Evolutionary conservation across 2,888 invertebrate genomes (phyloP), one percentile per base, ranked within the genome.

Genomic region (Diplazon laetatorius): DNA sequence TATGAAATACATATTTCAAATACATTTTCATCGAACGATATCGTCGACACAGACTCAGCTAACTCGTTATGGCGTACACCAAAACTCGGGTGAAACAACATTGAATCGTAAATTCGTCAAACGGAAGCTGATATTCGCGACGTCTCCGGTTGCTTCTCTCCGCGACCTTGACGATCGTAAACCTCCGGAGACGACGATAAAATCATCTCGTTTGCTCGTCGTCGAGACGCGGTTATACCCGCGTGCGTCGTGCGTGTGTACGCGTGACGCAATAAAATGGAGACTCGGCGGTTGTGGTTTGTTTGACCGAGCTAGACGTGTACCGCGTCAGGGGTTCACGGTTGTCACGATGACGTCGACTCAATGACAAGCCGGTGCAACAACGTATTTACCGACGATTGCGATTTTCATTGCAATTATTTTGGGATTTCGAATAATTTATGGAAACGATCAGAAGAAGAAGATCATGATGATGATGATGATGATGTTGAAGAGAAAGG

Each of bases 241-340:
- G 57, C 55, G 48, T 57, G 25, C 55, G 68, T 48, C 44, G 63
- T 63, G 48, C 30, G 30, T 79, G 78, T 79, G 81, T 82, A n/a
- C n/a, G 76, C 71, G 78, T 81, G 80, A 82, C 82, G 82, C 76
- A 81, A 82, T 82, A 81, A 30, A 30, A 80, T 80, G n/a, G 6
- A 76, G 68, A 71, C 57, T 42, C 59, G 77, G 80, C 80, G 78
- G 78, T 65, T 74, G 37, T 65, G 76, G 78, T 66, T 65, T 73
- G 25, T 65, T 46, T 59, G 18, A 48, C 35, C 62, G 55, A 55
- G 48, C 35, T 52, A 48, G 59, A 57, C 30, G 60, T 18, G n/a
- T n/a, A n/a, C n/a, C n/a, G n/a, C n/a, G n/a, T n/a, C n/a, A n/a
- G n/a, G 12, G 42, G 46, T 20, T 48, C 59, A 66, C 30, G 62